Evolutionary conservation across 2,888 invertebrate species (phyloP).

Genomic region (Tenthredo amoena): DNA sequence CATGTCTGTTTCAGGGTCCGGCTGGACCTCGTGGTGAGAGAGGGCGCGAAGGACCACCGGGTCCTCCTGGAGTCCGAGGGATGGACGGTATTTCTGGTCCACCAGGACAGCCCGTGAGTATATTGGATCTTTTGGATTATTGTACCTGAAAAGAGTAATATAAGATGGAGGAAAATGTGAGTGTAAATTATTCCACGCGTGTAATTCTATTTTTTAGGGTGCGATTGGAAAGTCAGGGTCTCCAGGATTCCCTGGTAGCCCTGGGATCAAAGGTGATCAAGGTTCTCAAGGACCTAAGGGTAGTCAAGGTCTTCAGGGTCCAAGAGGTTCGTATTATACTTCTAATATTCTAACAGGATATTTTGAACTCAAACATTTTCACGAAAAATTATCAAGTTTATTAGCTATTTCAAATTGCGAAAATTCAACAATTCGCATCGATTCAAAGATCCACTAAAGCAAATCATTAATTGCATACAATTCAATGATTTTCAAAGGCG

Average conservation of each 20-base stretch:
- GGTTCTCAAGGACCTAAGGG: conserved; percentile 89
- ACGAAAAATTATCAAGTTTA: background rate
- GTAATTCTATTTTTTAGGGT: conserved; percentile 80
- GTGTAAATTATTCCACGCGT: conserved; percentile 23
- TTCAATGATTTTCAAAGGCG: conserved; percentile 78
- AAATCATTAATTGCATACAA: conserved; percentile 37
- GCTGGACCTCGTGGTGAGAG: conserved; percentile 90
- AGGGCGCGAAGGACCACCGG: conserved; percentile 90
- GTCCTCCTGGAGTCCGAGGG: conserved; percentile 88
- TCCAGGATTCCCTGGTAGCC: conserved; percentile 91
- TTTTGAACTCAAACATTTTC: background rate
- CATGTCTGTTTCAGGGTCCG: conserved; percentile 82
- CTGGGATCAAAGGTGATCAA: conserved; percentile 90
- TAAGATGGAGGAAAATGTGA: background rate
- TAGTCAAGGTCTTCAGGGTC: conserved; percentile 90
- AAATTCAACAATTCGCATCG: background rate
- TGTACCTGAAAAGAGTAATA: background rate
- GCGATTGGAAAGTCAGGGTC: conserved; percentile 90
- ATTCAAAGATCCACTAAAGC: background rate
- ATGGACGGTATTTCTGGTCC: conserved; percentile 89
- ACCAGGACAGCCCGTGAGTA: conserved; percentile 86
- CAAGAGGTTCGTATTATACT: conserved; percentile 80
- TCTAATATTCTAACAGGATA: background rate
- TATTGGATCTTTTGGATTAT: background rate
- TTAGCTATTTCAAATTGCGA: background rate